Evolutionary conservation across 1,140 invertebrate species (phyloP), one percentile per base, ranked within the genome.

Genomic region (Aleiodes sp.): DNA sequence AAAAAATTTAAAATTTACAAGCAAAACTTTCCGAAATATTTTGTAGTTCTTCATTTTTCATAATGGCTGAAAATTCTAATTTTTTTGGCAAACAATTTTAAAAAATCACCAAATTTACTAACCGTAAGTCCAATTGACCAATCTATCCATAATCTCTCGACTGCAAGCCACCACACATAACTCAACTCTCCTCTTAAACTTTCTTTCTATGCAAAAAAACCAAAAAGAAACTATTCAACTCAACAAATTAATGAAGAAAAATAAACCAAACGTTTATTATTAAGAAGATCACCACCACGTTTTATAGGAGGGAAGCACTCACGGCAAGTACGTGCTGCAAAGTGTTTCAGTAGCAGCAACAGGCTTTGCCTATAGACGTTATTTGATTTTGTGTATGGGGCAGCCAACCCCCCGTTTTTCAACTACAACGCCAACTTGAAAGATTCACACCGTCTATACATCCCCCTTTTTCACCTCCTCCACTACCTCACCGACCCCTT

Each of bases 331-430:
- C 46, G 43, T 62, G 63, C 56, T 63, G 39, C 39, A 46, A 66
- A 72, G 71, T 72, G 71, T 59, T 33, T 64, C 64, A 67, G 26
- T 59, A 26, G 68, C 80, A 84, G 82, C 84, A 85, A 85, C 82
- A 85, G 82, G 83, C 82, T 84, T 84, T 82, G 76, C 75, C 77
- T 81, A 81, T 84, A 84, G 76, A 76, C 73, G 10, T 62, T 19
- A 61, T 66, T 46, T 61, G 35, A 61, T 65, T 64, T 19, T 64
- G 46, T 59, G 26, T 52, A 6, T 24, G n/a, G 56, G 26, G 56
- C 28, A 31, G n/a, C n/a, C 21, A 19, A 24, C 46, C 56, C 28
- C 24, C 56, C 12, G 31, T 33, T 33, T 74, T 62, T 26, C 26
- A 70, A 37, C 66, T 29, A 60, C 71, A 4, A 68, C 52, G 60